phyloP scores from a whole-genome alignment of 2,113 vertebrate genomes.

The Synchiropus splendidus region DNA sequence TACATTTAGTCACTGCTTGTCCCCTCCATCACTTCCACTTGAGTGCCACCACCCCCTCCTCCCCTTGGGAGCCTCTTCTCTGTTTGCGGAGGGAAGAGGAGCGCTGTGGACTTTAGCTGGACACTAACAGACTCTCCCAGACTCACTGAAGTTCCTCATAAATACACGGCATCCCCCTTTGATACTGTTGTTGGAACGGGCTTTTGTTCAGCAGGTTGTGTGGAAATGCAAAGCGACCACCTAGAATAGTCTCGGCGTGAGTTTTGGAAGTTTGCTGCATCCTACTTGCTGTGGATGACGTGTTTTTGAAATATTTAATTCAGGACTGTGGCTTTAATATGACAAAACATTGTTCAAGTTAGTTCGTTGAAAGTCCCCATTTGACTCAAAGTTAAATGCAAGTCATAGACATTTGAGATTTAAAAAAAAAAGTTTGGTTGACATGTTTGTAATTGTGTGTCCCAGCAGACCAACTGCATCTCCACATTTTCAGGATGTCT shows the following conservation, averaged over 20 bases:
- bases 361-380: too few species aligned
- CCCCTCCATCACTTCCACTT: constrained; percentile 66
- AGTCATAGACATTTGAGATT: too few species aligned
- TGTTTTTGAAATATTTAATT: too few species aligned
- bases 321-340: too few species aligned
- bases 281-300: too few species aligned
- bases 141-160: constrained; percentile 31
- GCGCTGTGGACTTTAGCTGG: constrained; percentile 21
- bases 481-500: too few species aligned
- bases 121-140: constrained; percentile 3
- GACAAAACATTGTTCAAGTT: too few species aligned
- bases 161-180: constrained; percentile 30
- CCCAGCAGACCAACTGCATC: too few species aligned
- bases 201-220: constrained; percentile 25
- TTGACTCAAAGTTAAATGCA: too few species aligned
- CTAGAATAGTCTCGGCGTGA: constrained; percentile 18
- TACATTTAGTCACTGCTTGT: constrained; percentile 56
- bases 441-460: too few species aligned
- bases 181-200: constrained; percentile 36
- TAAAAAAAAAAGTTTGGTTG: too few species aligned
- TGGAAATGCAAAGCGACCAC: constrained; percentile 39
- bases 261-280: constrained; percentile 7
- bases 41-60: constrained; percentile 54
- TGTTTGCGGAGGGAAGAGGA: constrained; percentile 35
- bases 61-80: constrained; percentile 47